Evolutionary conservation across 1,140 invertebrate genomes (phyloP).

Genomic region (Frieseomelitta varia): DNA sequence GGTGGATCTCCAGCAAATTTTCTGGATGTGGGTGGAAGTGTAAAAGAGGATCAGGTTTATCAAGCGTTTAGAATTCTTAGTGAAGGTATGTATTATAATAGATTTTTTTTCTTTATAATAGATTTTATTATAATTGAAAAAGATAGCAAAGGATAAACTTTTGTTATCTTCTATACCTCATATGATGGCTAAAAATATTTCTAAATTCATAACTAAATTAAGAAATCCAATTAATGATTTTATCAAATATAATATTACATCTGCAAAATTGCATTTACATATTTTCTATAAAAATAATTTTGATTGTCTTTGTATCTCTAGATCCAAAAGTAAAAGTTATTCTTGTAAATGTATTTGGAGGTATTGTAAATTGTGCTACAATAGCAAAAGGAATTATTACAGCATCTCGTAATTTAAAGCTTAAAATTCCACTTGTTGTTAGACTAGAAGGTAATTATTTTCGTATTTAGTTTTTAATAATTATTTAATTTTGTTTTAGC

Average conservation of each 20-base stretch:
- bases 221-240: not conserved
- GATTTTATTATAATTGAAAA: not conserved
- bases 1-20: conserved; percentile 91
- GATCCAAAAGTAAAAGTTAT: conserved; percentile 97
- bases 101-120: not conserved
- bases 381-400: conserved; percentile 97
- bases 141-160: not conserved
- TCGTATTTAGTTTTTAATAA: not conserved
- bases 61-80: conserved; percentile 88
- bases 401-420: conserved; percentile 90
- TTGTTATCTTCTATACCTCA: not conserved
- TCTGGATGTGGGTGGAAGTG: conserved; percentile 90
- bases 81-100: conserved; percentile 74
- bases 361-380: conserved; percentile 99
- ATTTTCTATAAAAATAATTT: conserved; percentile 25
- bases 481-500: not conserved
- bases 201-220: not conserved
- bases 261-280: not conserved
- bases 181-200: not conserved
- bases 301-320: conserved; percentile 70
- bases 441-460: conserved; percentile 94
- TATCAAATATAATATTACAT: too few species aligned
- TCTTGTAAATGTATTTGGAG: conserved; percentile 99
- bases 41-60: conserved; percentile 89
- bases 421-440: conserved; percentile 95